These are phyloP conservation scores for Megalonaias nervosa DNA, from an alignment of 1,140 invertebrate species.

Conservation along the genomic window DNA sequence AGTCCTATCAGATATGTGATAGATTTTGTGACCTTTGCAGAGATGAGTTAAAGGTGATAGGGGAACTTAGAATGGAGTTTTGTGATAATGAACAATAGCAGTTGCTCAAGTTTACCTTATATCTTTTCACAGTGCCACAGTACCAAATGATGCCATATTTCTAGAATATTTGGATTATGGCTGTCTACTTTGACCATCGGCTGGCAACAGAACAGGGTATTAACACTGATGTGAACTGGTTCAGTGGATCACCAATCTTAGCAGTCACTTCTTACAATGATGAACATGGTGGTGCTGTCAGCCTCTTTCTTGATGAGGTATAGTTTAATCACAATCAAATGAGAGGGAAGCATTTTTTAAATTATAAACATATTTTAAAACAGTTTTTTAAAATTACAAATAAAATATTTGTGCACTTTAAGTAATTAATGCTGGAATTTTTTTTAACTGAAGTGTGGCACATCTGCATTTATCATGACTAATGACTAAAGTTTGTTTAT, in stretches of 20 bases:
- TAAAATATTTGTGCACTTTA: no score
- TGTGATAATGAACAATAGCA: no score
- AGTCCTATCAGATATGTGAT: no score
- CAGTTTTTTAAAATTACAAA: background rate
- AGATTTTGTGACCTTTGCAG: no score
- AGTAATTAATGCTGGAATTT: no score
- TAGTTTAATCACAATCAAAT: slow-evolving; percentile 42
- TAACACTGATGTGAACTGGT: slow-evolving; percentile 84
- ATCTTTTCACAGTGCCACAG: background rate
- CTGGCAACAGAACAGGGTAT: slow-evolving; percentile 59
- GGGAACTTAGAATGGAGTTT: no score
- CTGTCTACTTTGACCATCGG: slow-evolving; percentile 70
- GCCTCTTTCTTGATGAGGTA: slow-evolving; percentile 90
- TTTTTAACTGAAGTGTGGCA: background rate
- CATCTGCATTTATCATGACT: no score
- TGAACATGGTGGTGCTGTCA: slow-evolving; percentile 89
- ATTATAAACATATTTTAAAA: background rate
- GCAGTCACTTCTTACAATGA: slow-evolving; percentile 89
- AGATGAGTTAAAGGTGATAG: no score
- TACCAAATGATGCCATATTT: background rate
- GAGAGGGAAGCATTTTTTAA: background rate
- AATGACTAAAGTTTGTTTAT: no score
- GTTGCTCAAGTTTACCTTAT: background rate
- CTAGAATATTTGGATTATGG: slow-evolving; percentile 50
- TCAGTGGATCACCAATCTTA: slow-evolving; percentile 82